Conservation (phyloP, 92 coral and sea anemone genomes). For the Pocillopora grandis region DNA sequence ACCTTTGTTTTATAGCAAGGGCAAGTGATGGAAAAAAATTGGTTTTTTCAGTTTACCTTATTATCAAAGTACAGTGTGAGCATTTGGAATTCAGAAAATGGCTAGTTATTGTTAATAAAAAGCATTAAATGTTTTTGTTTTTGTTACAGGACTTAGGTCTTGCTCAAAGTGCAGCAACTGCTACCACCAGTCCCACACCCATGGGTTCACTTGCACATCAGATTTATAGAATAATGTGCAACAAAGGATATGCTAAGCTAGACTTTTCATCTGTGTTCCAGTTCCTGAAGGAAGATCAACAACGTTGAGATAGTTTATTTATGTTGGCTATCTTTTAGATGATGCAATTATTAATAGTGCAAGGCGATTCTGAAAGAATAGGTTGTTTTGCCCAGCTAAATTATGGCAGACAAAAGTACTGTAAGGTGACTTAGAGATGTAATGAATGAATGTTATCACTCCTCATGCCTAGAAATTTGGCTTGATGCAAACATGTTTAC, state of each 20-base stretch:
- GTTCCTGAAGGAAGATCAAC: slow-evolving; percentile 81
- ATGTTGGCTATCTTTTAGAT: background rate
- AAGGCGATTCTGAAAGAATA: too few relatives aligned
- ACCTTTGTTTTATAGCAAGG: too few relatives aligned
- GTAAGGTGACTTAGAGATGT: too few relatives aligned
- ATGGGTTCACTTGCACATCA: slow-evolving; percentile 98
- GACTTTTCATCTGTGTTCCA: slow-evolving; percentile 95
- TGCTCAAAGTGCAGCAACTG: slow-evolving; percentile 95
- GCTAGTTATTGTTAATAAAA: background rate
- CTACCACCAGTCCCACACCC: slow-evolving; percentile 89
- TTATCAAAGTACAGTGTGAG: background rate
- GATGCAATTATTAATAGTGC: too few relatives aligned
- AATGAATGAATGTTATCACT: too few relatives aligned
- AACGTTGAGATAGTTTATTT: background rate
- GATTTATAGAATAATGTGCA: slow-evolving; percentile 93
- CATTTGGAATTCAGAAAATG: background rate
- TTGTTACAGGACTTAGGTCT: slow-evolving; percentile 86
- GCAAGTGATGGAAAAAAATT: background rate
- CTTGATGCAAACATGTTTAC: too few relatives aligned
- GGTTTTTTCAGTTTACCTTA: background rate
- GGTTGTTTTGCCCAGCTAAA: too few relatives aligned
- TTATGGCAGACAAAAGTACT: too few relatives aligned
- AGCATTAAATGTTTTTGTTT: background rate
- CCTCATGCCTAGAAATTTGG: too few relatives aligned
- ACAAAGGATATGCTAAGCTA: slow-evolving; percentile 80